Percentiles rank a stretch among this genome's conserved stretches.
phyloP scores from a whole-genome alignment of 2,113 vertebrate genomes.

The Kryptolebias marmoratus region DNA sequence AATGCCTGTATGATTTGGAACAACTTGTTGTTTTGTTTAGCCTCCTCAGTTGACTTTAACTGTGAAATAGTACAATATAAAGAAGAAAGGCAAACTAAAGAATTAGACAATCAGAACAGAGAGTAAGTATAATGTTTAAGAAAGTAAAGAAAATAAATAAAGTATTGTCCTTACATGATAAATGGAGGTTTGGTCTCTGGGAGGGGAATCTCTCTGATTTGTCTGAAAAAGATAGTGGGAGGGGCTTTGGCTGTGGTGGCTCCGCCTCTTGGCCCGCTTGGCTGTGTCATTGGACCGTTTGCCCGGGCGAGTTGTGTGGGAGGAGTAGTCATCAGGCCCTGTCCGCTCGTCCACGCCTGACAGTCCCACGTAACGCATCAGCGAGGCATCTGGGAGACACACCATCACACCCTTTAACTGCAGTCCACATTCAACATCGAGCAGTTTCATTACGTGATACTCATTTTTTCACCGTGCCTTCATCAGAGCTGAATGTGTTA shows the following conservation, averaged over 20 bases:
- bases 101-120: neutral
- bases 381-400: slow-evolving; percentile 85
- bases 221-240: slow-evolving; percentile 91
- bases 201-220: slow-evolving; percentile 92
- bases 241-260: slow-evolving; percentile 93
- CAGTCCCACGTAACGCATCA: slow-evolving; percentile 90
- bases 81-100: neutral
- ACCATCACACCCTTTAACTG: neutral
- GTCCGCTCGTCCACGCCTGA: slow-evolving; percentile 85
- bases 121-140: neutral
- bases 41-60: too few relatives aligned
- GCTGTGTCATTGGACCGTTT: slow-evolving; percentile 91
- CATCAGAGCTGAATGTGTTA: neutral
- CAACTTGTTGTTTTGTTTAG: too few relatives aligned
- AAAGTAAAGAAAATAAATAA: slow-evolving; percentile 15
- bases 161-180: slow-evolving; percentile 86
- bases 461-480: neutral
- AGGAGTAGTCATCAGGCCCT: slow-evolving; percentile 87
- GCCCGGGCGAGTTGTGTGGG: slow-evolving; percentile 89
- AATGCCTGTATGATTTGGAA: too few relatives aligned
- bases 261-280: slow-evolving; percentile 94
- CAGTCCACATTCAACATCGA: neutral
- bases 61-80: too few relatives aligned
- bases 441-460: neutral
- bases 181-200: slow-evolving; percentile 87